A percentile compares a stretch with the other conserved stretches of the same genome.
phyloP scores from a whole-genome alignment of 2,797 vertebrate species.

The Fringilla coelebs region DNA sequence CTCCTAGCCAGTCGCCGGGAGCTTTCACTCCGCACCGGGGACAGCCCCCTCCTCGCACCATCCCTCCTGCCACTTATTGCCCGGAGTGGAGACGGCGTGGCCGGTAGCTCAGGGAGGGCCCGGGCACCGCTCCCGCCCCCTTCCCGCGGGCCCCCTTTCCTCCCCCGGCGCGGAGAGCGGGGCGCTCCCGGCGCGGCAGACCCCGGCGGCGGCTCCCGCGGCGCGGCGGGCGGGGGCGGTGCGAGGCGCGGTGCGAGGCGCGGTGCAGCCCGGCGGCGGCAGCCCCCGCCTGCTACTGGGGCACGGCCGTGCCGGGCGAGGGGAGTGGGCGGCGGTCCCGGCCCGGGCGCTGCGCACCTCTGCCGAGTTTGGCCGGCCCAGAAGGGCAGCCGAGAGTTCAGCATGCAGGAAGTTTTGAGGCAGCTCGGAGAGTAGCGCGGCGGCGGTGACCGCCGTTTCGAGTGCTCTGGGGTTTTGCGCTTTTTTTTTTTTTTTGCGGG shows the following conservation, averaged over 20 bases:
- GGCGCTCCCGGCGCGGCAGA: background rate
- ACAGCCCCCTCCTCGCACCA: background rate
- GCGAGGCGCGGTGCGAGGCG: background rate
- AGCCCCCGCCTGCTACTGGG: background rate
- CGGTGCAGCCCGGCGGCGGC: background rate
- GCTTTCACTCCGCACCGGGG: background rate
- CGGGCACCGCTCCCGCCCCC: background rate
- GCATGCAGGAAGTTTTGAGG: conserved; percentile 61
- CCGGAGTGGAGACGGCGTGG: background rate
- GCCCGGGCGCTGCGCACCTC: background rate
- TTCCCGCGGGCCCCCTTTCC: background rate
- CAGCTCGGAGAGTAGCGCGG: conserved; percentile 6
- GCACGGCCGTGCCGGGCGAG: background rate
- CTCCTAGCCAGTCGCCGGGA: background rate
- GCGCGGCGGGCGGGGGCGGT: background rate
- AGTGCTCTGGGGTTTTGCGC: background rate
- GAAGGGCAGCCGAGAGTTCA: background rate
- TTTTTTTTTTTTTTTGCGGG: background rate
- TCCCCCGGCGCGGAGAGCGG: background rate
- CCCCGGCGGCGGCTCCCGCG: background rate
- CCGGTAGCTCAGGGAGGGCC: background rate
- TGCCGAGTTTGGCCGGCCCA: background rate
- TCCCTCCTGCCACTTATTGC: background rate
- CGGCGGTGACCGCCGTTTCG: background rate
- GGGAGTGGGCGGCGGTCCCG: background rate